phyloP scores from a whole-genome alignment of 1,140 invertebrate species.

The Neodiprion fabricii region DNA sequence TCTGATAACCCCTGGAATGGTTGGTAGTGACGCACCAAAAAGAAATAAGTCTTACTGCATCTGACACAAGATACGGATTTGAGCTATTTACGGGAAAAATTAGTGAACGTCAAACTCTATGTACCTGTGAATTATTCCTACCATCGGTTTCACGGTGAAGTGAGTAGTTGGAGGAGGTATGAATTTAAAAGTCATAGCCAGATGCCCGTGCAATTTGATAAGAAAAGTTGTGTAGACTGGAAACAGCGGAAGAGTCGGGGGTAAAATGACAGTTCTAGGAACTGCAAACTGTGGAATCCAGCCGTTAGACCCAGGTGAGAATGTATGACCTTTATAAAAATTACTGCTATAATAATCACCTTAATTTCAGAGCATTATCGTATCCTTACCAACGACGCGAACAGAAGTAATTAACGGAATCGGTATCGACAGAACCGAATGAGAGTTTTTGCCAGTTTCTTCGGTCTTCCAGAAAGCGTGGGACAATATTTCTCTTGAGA shows the following conservation, averaged over 20 bases:
- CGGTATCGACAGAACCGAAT: not conserved
- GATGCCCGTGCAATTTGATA: conserved; percentile 40
- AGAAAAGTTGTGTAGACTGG: conserved; percentile 44
- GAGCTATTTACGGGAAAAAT: conserved; percentile 1
- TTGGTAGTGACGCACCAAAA: conserved; percentile 9
- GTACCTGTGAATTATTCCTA: conserved; percentile 44
- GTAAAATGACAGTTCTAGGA: conserved; percentile 43
- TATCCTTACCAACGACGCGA: conserved; percentile 37
- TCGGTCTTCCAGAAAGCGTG: not conserved
- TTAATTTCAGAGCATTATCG: not conserved
- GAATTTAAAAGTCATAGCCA: conserved; percentile 45
- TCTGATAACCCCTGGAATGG: conserved; percentile 36
- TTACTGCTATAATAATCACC: not conserved
- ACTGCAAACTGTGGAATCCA: conserved; percentile 42
- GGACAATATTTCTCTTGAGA: conserved; percentile 18
- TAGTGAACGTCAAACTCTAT: not conserved
- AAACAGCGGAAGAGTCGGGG: conserved; percentile 38
- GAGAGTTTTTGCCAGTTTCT: not conserved
- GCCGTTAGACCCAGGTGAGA: conserved; percentile 22
- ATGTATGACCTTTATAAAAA: conserved; percentile 41
- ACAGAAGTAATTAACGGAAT: conserved; percentile 34
- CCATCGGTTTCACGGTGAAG: conserved; percentile 47
- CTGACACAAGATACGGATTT: too few species aligned
- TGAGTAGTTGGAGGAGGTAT: conserved; percentile 36
- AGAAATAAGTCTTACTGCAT: not conserved